Evolutionary conservation across 2,888 invertebrate species (phyloP).

Genomic region (Eubasilissa splendida): DNA sequence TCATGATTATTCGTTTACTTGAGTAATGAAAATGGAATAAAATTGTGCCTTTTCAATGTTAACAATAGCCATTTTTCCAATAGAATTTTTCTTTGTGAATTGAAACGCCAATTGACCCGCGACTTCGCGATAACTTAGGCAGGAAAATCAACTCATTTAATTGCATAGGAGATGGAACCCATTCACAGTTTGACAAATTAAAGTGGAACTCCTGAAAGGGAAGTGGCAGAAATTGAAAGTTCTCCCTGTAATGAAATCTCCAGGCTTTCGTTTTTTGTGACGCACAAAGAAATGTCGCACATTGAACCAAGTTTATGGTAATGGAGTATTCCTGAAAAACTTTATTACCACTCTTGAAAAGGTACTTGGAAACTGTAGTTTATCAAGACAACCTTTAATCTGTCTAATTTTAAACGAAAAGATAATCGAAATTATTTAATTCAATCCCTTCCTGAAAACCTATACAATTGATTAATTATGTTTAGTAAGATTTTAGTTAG

Average conservation of each 20-base stretch:
- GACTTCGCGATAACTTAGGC: constrained; percentile 37
- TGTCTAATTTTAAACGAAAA: too few relatives aligned
- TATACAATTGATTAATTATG: too few relatives aligned
- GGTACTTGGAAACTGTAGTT: too few relatives aligned
- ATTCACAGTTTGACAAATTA: constrained; percentile 52
- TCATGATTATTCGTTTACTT: too few relatives aligned
- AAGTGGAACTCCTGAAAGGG: constrained; percentile 36
- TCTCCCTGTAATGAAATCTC: constrained; percentile 18
- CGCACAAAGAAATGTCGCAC: constrained; percentile 1
- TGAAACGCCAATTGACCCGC: constrained; percentile 12
- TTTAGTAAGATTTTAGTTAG: too few relatives aligned
- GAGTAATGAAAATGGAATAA: not conserved
- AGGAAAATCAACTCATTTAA: constrained; percentile 43
- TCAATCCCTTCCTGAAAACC: too few relatives aligned
- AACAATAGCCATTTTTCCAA: not conserved
- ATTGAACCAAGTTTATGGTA: not conserved
- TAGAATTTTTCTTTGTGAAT: constrained; percentile 20
- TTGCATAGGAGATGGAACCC: constrained; percentile 46
- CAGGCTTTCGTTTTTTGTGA: constrained; percentile 16
- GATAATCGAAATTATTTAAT: too few relatives aligned
- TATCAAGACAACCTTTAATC: too few relatives aligned
- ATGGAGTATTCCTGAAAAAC: too few relatives aligned
- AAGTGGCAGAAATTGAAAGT: constrained; percentile 13
- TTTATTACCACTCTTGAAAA: too few relatives aligned
- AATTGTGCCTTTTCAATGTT: constrained; percentile 2